Evolutionary conservation across 2,888 invertebrate genomes (phyloP).

Genomic region (Apomyelois bistriatella): DNA sequence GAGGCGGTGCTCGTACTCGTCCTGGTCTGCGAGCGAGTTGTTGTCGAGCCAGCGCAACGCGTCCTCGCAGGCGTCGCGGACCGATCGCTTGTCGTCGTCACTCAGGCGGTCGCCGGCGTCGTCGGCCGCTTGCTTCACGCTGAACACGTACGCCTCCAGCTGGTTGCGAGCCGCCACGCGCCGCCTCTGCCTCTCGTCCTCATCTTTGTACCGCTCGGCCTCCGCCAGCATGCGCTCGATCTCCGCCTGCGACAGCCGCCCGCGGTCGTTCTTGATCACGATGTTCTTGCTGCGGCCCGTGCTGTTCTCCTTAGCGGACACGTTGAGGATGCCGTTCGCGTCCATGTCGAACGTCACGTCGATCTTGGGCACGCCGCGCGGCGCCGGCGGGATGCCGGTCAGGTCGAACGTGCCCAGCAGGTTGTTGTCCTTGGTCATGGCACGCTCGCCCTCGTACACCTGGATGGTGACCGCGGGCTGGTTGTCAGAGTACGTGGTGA

Average conservation of each 20-base stretch:
- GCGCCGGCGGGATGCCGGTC: slow-evolving; percentile 81
- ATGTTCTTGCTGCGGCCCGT: slow-evolving; percentile 83
- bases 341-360: slow-evolving; percentile 84
- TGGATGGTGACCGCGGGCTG: slow-evolving; percentile 84
- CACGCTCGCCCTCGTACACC: slow-evolving; percentile 85
- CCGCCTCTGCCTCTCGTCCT: slow-evolving; percentile 82
- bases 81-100: not conserved
- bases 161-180: slow-evolving; percentile 82
- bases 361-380: slow-evolving; percentile 80
- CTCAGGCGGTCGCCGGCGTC: slow-evolving; percentile 24
- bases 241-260: slow-evolving; percentile 85
- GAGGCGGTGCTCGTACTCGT: slow-evolving; percentile 75
- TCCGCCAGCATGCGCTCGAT: slow-evolving; percentile 86
- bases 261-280: slow-evolving; percentile 87
- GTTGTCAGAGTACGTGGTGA: slow-evolving; percentile 87
- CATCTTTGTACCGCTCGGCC: slow-evolving; percentile 82
- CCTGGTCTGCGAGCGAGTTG: slow-evolving; percentile 79
- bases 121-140: slow-evolving; percentile 77
- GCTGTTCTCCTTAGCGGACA: slow-evolving; percentile 83
- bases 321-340: slow-evolving; percentile 86
- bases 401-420: slow-evolving; percentile 77
- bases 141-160: slow-evolving; percentile 80
- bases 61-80: slow-evolving; percentile 59
- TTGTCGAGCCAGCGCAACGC: slow-evolving; percentile 82
- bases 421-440: slow-evolving; percentile 86